Percentiles rank a stretch among this genome's conserved stretches.
Conservation (phyloP, 2,113 vertebrate genomes). For the Oreochromis spilurus region DNA sequence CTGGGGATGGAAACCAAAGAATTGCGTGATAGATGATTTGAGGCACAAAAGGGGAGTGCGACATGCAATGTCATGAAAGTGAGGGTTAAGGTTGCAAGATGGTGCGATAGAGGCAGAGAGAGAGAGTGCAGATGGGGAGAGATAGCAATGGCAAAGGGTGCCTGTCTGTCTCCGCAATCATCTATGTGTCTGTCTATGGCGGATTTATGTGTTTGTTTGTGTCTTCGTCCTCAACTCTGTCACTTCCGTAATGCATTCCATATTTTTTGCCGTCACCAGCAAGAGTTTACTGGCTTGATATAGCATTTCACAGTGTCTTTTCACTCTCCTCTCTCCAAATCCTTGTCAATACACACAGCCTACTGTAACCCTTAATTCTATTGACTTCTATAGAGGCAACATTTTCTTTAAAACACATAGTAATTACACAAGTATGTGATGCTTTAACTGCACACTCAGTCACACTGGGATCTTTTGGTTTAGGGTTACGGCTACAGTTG, state of each 20-base stretch:
- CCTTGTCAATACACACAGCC: constrained; percentile 14
- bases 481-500: constrained; percentile 30
- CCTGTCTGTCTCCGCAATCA: constrained; percentile 60
- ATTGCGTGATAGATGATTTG: constrained; percentile 35
- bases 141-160: constrained; percentile 56
- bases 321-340: constrained; percentile 4
- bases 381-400: constrained; percentile 32
- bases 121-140: constrained; percentile 33
- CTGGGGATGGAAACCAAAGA: constrained; percentile 24
- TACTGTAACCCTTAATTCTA: constrained; percentile 29
- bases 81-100: constrained; percentile 30
- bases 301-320: constrained; percentile 4
- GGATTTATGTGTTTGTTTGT: constrained; percentile 79
- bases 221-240: constrained; percentile 61
- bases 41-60: not conserved
- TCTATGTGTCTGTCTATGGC: constrained; percentile 57
- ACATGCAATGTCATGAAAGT: constrained; percentile 7
- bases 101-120: constrained; percentile 18
- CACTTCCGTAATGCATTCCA: constrained; percentile 74
- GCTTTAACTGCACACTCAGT: constrained; percentile 34
- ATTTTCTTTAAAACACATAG: constrained; percentile 40
- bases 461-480: constrained; percentile 32
- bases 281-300: constrained; percentile 32
- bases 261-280: constrained; percentile 60
- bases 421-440: constrained; percentile 60